phyloP scores from a whole-genome alignment of 2,797 vertebrate genomes.

The Lagodon rhomboides region DNA sequence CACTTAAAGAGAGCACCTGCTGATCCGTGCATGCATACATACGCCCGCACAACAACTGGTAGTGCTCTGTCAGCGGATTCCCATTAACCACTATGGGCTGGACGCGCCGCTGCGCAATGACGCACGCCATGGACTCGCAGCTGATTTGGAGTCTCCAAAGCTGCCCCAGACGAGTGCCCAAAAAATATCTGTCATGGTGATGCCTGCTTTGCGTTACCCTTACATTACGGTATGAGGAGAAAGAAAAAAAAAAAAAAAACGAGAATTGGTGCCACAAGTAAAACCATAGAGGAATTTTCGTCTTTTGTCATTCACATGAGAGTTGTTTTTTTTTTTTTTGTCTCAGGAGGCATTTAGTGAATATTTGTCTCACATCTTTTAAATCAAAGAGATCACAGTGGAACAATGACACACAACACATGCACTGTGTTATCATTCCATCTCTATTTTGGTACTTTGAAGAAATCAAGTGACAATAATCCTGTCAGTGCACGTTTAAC shows the following conservation, averaged over 20 bases:
- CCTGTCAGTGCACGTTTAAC: conserved; percentile 63
- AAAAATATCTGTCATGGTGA: conserved; percentile 23
- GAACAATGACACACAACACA: conserved; percentile 18
- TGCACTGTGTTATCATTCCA: conserved; percentile 5
- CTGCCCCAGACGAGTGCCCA: conserved; percentile 40
- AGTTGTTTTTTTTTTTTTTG: too few relatives aligned
- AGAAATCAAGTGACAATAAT: conserved; percentile 72
- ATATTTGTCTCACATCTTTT: neutral
- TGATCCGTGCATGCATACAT: conserved; percentile 57
- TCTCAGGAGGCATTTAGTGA: neutral
- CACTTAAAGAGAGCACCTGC: conserved; percentile 65
- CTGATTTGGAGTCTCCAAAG: conserved; percentile 72
- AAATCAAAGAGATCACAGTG: conserved; percentile 4
- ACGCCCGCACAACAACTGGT: conserved; percentile 67
- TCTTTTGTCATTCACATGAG: neutral
- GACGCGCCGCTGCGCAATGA: conserved; percentile 79
- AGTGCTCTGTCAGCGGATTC: conserved; percentile 79
- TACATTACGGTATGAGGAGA: neutral
- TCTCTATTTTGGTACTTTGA: conserved; percentile 57
- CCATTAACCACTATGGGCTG: conserved; percentile 54
- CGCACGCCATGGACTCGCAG: conserved; percentile 70
- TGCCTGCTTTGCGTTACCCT: conserved; percentile 8
- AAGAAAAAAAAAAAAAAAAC: too few relatives aligned
- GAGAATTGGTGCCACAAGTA: conserved; percentile 6
- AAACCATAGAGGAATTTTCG: neutral